A percentile compares a stretch with the other conserved stretches of the same genome.
phyloP scores from a whole-genome alignment of 2,113 vertebrate genomes.

The Gambusia holbrooki region DNA sequence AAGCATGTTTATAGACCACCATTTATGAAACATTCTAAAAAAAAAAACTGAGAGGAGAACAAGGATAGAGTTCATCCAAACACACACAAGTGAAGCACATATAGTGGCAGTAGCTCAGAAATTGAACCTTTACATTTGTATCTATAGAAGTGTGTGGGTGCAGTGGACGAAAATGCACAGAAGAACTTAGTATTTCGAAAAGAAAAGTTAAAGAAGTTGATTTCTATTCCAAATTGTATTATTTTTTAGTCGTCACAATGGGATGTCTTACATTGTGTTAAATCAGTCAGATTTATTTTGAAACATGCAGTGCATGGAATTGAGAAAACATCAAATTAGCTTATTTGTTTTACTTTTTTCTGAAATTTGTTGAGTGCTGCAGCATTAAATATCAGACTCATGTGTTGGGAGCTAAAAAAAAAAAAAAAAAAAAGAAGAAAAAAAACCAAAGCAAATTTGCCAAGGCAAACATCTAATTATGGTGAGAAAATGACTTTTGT shows the following conservation, averaged over 20 bases:
- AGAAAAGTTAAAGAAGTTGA: neutral
- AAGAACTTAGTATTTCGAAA: too few species aligned
- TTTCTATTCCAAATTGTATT: neutral
- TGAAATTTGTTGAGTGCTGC: neutral
- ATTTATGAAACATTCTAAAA: neutral
- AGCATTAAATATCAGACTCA: neutral
- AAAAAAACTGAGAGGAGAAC: too few species aligned
- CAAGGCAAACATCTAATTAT: too few species aligned
- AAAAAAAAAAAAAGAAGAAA: too few species aligned
- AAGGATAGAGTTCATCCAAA: neutral
- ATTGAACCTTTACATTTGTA: neutral
- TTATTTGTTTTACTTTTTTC: neutral
- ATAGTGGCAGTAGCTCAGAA: neutral
- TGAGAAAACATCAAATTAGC: too few species aligned
- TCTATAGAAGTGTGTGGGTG: neutral
- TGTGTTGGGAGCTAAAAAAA: too few species aligned
- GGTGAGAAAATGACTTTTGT: neutral
- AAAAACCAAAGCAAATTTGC: too few species aligned
- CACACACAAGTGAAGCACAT: neutral
- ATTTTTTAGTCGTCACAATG: neutral
- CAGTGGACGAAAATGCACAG: neutral
- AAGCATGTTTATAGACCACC: neutral
- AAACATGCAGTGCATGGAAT: too few species aligned
- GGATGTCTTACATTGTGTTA: neutral
- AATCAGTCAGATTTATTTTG: too few species aligned